These are phyloP conservation scores for Bothrops jararaca DNA, from an alignment of 2,113 vertebrate genomes.

Conservation along the genomic window DNA sequence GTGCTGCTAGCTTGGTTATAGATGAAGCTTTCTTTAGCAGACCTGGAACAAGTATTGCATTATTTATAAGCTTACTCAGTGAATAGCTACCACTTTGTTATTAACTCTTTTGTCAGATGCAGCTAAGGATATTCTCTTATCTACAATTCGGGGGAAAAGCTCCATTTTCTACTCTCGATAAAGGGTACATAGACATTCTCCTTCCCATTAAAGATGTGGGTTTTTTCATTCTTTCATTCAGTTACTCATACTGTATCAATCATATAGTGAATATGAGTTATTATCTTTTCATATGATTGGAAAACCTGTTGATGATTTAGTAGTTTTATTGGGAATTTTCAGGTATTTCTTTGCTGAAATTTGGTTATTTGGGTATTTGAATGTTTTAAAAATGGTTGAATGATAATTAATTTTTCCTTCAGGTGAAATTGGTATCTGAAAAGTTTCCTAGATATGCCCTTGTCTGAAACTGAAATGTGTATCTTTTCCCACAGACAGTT, in stretches of 20 bases:
- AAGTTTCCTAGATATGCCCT: background rate
- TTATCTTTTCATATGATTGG: background rate
- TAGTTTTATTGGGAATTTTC: background rate
- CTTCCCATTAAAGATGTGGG: background rate
- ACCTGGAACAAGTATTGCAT: background rate
- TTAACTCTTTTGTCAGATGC: background rate
- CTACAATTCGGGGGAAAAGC: background rate
- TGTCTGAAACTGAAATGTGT: background rate
- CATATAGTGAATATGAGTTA: background rate
- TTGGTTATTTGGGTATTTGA: background rate
- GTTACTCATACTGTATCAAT: background rate
- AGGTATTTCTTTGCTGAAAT: background rate
- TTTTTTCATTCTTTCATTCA: background rate
- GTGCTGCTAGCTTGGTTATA: background rate
- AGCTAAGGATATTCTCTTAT: background rate
- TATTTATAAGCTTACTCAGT: background rate
- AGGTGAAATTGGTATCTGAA: background rate
- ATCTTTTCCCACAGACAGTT: conserved; percentile 75
- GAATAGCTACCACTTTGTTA: background rate
- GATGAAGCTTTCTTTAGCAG: background rate
- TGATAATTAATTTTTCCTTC: background rate
- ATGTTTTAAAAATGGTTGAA: background rate
- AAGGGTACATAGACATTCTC: background rate
- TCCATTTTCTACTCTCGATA: background rate
- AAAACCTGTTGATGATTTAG: background rate